Evolutionary conservation across 2,888 invertebrate species (phyloP).

Genomic region (Portevinia maculata): DNA sequence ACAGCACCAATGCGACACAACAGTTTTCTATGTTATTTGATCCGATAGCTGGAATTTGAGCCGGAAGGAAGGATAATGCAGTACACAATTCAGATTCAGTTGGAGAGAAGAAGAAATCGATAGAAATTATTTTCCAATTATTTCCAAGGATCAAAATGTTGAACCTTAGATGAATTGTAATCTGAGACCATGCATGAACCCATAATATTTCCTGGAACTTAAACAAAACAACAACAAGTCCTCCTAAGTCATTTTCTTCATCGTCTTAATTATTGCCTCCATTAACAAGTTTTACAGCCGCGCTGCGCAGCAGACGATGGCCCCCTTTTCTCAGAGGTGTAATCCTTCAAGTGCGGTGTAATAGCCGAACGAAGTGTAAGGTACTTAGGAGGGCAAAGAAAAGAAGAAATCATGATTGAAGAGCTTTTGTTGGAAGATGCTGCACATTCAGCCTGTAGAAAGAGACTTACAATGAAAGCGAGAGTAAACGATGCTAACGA

Average conservation of each 20-base stretch:
- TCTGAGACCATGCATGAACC: too few species aligned
- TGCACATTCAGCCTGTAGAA: slow-evolving; percentile 47
- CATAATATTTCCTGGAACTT: too few species aligned
- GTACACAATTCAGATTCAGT: slow-evolving; percentile 14
- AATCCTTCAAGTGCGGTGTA: slow-evolving; percentile 70
- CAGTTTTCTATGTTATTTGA: slow-evolving; percentile 54
- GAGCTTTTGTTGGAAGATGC: slow-evolving; percentile 72
- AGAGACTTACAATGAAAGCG: slow-evolving; percentile 18
- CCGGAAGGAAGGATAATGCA: slow-evolving; percentile 48
- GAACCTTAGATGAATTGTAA: slow-evolving; percentile 45
- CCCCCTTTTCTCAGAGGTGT: slow-evolving; percentile 34
- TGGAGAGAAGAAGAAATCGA: slow-evolving; percentile 40
- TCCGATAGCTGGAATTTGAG: slow-evolving; percentile 46
- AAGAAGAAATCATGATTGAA: slow-evolving; percentile 60
- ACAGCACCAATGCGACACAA: slow-evolving; percentile 54
- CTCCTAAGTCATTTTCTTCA: slow-evolving; percentile 46
- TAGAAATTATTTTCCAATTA: slow-evolving; percentile 66
- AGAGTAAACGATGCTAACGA: slow-evolving; percentile 48
- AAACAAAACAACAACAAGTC: not conserved
- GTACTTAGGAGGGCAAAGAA: slow-evolving; percentile 31
- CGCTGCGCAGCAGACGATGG: slow-evolving; percentile 23
- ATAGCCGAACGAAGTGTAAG: slow-evolving; percentile 49
- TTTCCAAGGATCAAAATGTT: slow-evolving; percentile 68
- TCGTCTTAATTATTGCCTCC: too few species aligned
- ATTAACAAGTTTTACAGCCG: slow-evolving; percentile 47